Evolutionary conservation across 2,797 vertebrate genomes (phyloP).

Genomic region (Poecilia velifera): DNA sequence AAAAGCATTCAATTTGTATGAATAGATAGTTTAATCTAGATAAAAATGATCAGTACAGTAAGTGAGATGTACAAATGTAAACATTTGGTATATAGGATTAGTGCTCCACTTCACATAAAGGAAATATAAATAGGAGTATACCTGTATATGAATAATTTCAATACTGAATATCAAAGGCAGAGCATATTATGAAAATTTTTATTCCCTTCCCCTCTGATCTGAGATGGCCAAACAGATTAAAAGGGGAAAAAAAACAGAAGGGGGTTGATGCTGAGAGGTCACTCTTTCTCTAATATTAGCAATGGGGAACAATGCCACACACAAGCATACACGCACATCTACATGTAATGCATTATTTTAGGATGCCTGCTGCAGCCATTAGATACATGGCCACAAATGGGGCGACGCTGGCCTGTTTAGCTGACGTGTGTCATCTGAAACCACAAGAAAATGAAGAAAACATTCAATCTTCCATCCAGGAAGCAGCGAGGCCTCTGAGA

Average conservation of each 20-base stretch:
- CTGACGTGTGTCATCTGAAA: slow-evolving; percentile 38
- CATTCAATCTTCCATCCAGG: slow-evolving; percentile 41
- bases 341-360: slow-evolving; percentile 31
- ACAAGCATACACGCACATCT: slow-evolving; percentile 19
- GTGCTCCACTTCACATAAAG: background rate
- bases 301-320: slow-evolving; percentile 40
- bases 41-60: slow-evolving; percentile 27
- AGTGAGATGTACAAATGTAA: slow-evolving; percentile 55
- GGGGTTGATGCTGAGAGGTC: slow-evolving; percentile 38
- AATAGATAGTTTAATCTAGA: slow-evolving; percentile 7
- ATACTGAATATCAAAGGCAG: background rate
- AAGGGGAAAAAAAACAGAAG: slow-evolving; percentile 12
- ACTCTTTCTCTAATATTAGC: slow-evolving; percentile 51
- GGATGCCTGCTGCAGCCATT: slow-evolving; percentile 27
- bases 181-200: background rate
- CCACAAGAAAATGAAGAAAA: slow-evolving; percentile 23
- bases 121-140: background rate
- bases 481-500: slow-evolving; percentile 33
- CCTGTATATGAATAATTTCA: background rate
- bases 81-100: slow-evolving; percentile 17
- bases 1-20: slow-evolving; percentile 20
- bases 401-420: background rate
- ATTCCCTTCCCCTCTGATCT: slow-evolving; percentile 13
- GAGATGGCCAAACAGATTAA: slow-evolving; percentile 17
- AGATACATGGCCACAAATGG: slow-evolving; percentile 29